Evolutionary conservation across 1,140 invertebrate species (phyloP), one percentile per base, ranked within the genome.

Genomic region (Pectinophora gossypiella): DNA sequence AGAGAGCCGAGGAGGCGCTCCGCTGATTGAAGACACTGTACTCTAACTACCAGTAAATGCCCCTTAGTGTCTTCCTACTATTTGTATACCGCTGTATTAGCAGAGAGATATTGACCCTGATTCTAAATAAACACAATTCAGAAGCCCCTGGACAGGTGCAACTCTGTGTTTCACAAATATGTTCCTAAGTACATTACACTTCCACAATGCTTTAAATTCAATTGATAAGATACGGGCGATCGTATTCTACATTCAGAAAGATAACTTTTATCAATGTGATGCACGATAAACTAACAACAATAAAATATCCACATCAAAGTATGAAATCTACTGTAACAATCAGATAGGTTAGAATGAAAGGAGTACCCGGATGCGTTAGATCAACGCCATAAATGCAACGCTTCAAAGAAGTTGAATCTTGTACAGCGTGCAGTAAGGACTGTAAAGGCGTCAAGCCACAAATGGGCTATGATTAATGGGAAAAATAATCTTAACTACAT

Each of bases 1-100:
- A 87, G 64, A 59, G 68, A 66, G 64, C 58, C 62, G 72, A 76
- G 72, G 56, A 84, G 79, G 83, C 79, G 79, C 84, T 82, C 76
- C 71, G 72, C 69, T 82, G 77, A 85, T 87, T 87, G 79, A 84
- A 82, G 63, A 76, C 69, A 64, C 54, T 68, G 65, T 68, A 69
- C 61, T 73, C 52, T 71, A 68, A 63, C 71, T 64, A 61, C 54
- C 53, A 65, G 71, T 71, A 60, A 78, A 72, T 64, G 56, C 52
- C 54, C 56, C 57, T 61, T 49, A 47, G 59, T 59, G 62, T 66
- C 56, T 68, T 76, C 55, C 64, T 73, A 61, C 58, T 48, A 64
- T 72, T 68, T 74, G 51, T 61, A 64, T 64, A 68, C 6, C 27
- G n/a, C 27, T 9, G 9, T 32, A 40, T 16, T 15, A 15, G 36